Evolutionary conservation across 2,113 vertebrate genomes (phyloP).

Genomic region (Psophia crepitans): DNA sequence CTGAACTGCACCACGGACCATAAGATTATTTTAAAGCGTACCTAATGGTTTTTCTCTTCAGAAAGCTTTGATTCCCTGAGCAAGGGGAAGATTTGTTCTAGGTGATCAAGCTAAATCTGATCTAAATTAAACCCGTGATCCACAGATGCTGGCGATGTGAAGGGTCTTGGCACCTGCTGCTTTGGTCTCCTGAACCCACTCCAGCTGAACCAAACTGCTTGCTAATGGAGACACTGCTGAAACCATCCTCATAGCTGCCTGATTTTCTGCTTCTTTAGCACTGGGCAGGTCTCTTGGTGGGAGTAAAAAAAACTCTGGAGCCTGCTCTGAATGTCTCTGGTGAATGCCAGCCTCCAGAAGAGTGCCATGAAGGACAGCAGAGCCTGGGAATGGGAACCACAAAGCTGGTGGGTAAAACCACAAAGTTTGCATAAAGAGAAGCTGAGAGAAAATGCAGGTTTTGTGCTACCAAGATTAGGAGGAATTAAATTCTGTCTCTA

Average conservation of each 20-base stretch:
- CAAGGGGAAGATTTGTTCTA: not conserved
- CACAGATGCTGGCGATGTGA: not conserved
- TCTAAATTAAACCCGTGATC: not conserved
- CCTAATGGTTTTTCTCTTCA: not conserved
- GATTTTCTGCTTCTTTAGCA: not conserved
- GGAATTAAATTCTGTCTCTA: not conserved
- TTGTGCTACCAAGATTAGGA: not conserved
- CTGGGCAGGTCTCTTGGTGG: no score
- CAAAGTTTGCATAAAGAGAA: not conserved
- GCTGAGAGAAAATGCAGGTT: not conserved
- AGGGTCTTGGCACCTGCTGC: not conserved
- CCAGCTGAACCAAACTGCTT: not conserved
- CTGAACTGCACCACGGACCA: fast-evolving
- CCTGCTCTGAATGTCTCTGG: not conserved
- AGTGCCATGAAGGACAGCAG: not conserved
- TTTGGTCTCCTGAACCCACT: not conserved
- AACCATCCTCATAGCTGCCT: not conserved
- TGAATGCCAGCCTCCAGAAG: not conserved
- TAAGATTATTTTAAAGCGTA: not conserved
- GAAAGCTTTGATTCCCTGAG: not conserved
- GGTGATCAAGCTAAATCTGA: not conserved
- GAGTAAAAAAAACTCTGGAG: not conserved
- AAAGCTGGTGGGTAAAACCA: not conserved
- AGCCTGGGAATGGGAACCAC: not conserved
- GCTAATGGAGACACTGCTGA: not conserved